Evolutionary conservation across 2,888 invertebrate genomes (phyloP).

Genomic region (Tetanocera ferruginea): DNA sequence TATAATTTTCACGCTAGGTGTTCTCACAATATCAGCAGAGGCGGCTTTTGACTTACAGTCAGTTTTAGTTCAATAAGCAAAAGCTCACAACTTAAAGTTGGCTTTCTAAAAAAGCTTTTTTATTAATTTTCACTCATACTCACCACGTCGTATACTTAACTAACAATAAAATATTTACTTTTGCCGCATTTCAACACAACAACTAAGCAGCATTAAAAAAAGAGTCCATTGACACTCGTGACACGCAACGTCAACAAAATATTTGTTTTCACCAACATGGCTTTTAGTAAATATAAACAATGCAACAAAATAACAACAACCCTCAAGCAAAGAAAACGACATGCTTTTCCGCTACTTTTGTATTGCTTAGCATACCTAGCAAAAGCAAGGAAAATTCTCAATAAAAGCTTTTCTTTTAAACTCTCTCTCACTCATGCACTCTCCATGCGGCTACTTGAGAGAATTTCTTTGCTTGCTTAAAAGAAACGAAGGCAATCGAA

Average conservation of each 20-base stretch:
- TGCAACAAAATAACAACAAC: conserved; percentile 22
- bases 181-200: neutral
- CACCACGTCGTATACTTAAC: neutral
- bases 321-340: neutral
- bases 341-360: neutral
- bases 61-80: too few species aligned
- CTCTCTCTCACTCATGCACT: neutral
- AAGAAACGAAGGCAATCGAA: conserved; percentile 33
- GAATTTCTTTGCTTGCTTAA: neutral
- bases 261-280: conserved; percentile 33
- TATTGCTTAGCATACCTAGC: neutral
- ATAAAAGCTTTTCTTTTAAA: neutral
- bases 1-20: too few species aligned
- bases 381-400: neutral
- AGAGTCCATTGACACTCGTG: conserved; percentile 34
- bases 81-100: too few species aligned
- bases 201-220: neutral
- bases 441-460: neutral
- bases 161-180: neutral
- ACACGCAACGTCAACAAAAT: conserved; percentile 28
- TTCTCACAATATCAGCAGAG: too few species aligned
- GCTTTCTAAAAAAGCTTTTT: too few species aligned
- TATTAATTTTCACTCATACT: neutral
- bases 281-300: conserved; percentile 18
- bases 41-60: too few species aligned